phyloP scores from a whole-genome alignment of 2,888 invertebrate species.

The Lasioglossum lativentre region DNA sequence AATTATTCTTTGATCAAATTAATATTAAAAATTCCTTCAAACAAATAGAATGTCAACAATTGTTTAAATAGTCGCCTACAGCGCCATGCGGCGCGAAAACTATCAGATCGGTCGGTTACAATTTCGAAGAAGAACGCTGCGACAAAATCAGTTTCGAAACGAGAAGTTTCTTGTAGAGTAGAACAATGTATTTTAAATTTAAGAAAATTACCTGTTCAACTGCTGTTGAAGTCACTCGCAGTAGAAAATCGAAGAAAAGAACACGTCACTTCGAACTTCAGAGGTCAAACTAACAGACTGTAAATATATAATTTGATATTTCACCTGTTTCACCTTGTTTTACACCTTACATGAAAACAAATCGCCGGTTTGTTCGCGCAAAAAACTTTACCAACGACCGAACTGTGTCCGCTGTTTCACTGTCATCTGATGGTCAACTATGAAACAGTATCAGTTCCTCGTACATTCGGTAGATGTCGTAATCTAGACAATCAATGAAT shows the following conservation, averaged over 20 bases:
- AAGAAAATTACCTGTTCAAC: slow-evolving; percentile 17
- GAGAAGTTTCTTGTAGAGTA: no score
- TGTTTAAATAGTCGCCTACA: neutral
- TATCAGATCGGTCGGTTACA: neutral
- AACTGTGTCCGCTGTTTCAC: neutral
- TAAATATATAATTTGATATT: neutral
- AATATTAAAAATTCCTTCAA: neutral
- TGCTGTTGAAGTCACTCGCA: neutral
- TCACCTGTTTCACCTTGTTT: neutral
- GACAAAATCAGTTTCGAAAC: neutral
- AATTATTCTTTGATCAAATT: neutral
- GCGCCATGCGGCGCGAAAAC: slow-evolving; percentile 5
- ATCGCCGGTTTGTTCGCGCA: neutral
- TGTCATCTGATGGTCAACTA: neutral
- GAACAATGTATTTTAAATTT: neutral
- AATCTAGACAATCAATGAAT: neutral
- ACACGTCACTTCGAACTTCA: neutral
- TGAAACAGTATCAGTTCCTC: neutral
- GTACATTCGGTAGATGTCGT: neutral
- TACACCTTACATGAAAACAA: neutral
- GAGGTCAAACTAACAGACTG: neutral
- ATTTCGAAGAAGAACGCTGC: neutral
- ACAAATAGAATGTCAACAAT: neutral
- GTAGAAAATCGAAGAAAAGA: neutral
- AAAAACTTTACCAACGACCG: slow-evolving; percentile 44